These are phyloP conservation scores for Fratercula arctica DNA, from an alignment of 2,797 vertebrate species.

Conservation along the genomic window DNA sequence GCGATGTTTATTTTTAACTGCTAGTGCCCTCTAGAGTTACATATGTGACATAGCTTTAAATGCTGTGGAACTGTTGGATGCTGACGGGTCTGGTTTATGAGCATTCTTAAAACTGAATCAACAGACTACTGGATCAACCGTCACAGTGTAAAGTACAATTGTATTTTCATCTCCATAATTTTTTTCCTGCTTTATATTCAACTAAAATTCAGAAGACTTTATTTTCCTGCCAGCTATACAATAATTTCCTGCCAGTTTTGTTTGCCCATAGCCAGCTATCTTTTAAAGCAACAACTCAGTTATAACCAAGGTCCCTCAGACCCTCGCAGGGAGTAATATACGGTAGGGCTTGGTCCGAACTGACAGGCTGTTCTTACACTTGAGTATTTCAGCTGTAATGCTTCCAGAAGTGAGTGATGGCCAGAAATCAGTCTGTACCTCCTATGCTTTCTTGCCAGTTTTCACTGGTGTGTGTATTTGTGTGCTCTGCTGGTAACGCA, in stretches of 20 bases:
- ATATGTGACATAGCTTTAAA: background rate
- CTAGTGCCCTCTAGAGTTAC: conserved; percentile 44
- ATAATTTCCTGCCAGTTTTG: background rate
- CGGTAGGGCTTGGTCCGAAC: background rate
- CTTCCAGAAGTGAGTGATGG: background rate
- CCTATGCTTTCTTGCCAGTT: background rate
- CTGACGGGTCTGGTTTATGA: background rate
- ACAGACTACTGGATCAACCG: background rate
- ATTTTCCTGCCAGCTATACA: background rate
- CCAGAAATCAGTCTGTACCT: background rate
- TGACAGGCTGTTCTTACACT: background rate
- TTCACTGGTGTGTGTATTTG: background rate
- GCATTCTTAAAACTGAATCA: background rate
- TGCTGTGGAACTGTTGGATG: fast-evolving
- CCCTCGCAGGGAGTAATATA: background rate
- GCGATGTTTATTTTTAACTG: background rate
- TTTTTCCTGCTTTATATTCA: background rate
- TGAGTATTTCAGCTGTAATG: background rate
- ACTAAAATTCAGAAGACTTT: background rate
- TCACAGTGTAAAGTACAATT: background rate
- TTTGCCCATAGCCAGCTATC: background rate
- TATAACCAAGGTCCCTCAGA: background rate
- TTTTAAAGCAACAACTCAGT: background rate
- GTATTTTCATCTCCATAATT: background rate
- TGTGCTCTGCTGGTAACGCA: background rate